These are phyloP conservation scores for Hirudo medicinalis DNA, from an alignment of 1,140 invertebrate species.

Conservation along the genomic window DNA sequence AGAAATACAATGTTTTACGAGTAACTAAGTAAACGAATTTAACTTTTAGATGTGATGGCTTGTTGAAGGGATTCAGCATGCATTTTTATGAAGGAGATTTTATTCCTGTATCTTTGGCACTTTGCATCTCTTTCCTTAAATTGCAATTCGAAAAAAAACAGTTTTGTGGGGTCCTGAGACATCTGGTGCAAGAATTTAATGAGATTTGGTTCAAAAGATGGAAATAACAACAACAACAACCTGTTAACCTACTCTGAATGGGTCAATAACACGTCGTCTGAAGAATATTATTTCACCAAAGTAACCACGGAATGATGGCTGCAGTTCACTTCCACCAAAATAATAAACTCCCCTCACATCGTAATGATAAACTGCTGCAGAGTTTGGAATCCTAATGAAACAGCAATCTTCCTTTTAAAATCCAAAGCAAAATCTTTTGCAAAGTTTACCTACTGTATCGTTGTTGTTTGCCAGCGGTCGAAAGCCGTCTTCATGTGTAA, in stretches of 20 bases:
- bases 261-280: constrained; percentile 21
- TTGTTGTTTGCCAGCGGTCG: neutral
- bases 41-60: neutral
- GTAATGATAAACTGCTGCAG: constrained; percentile 17
- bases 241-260: constrained; percentile 24
- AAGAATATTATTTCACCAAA: constrained; percentile 28
- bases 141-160: neutral
- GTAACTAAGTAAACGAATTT: neutral
- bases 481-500: constrained; percentile 16
- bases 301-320: constrained; percentile 29
- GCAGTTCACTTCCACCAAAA: constrained; percentile 28
- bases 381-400: constrained; percentile 11
- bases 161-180: neutral
- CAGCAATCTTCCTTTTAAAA: constrained; percentile 7
- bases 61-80: neutral
- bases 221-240: neutral
- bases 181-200: neutral
- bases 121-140: neutral
- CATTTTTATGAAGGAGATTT: neutral
- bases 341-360: constrained; percentile 28
- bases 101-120: neutral
- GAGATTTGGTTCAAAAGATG: too few relatives aligned
- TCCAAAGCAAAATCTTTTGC: constrained; percentile 7
- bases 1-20: neutral
- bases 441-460: constrained; percentile 5